Evolutionary conservation across 2,113 vertebrate genomes (phyloP), one percentile per base, ranked within the genome.

Genomic region (Takifugu flavidus): DNA sequence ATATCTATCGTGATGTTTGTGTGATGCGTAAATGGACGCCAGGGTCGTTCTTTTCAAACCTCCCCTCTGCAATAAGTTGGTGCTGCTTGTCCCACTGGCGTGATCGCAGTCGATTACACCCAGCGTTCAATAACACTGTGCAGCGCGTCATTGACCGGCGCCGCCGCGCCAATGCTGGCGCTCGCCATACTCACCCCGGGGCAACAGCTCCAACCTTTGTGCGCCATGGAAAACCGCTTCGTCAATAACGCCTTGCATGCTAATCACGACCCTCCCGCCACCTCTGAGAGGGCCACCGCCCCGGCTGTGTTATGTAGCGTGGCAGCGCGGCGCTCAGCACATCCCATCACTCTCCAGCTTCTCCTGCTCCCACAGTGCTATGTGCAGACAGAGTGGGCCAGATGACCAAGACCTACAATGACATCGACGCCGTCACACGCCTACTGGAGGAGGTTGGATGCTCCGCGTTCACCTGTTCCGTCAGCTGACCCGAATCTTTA

Each of bases 351-450:
- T 15, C 3, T 20, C 6, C 44, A 1, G 20, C 28, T 20, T 20
- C 34, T 39, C 65, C 54, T 66, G 44, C 55, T 13, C 14, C 13
- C 67, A 82, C 42, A 99, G 97, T 98, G 92, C 89, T 98, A 90
- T 99, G 97, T 86, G 95, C 97, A 81, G 97, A 98, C 89, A 88
- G 97, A 94, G 95, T 98, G 90, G 95, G 96, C 93, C 97, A 98
- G 95, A 99, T 98, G 96, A 99, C 96, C 85, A 98, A 96, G 89
- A 99, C 97, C 70, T 99, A 98, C 91, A 96, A 93, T 95, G 97
- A 99, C 89, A 98, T 99, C 70, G 97, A 99, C 63, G 96, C 97
- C 71, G 94, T 98, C 74, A 98, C 96, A 82, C 95, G 95, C 90
- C 93, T 99, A 87, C 91, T 99, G 71, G 97, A 99, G 82, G 97